Percentiles rank a stretch among this genome's conserved stretches.
phyloP scores from a whole-genome alignment of 2,797 vertebrate species.

The Oreortyx pictus region DNA sequence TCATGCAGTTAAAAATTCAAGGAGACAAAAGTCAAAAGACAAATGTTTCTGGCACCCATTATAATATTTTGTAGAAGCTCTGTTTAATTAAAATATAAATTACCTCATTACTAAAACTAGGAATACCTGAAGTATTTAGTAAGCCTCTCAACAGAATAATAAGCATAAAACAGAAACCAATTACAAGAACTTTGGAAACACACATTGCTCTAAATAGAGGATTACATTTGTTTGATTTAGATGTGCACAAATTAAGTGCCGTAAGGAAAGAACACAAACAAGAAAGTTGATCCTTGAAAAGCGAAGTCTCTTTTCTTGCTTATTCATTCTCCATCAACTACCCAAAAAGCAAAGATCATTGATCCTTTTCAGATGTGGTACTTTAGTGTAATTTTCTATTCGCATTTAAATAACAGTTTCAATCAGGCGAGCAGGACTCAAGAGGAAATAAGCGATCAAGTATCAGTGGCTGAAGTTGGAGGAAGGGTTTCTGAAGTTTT shows the following conservation, averaged over 20 bases:
- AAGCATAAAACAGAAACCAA: neutral
- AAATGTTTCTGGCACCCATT: neutral
- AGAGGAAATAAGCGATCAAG: neutral
- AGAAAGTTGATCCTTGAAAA: neutral
- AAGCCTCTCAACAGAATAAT: neutral
- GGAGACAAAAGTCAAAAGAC: neutral
- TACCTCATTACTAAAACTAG: neutral
- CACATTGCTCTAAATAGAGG: neutral
- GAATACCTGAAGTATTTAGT: neutral
- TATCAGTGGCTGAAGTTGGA: neutral
- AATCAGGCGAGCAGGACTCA: neutral
- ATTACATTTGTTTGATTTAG: neutral
- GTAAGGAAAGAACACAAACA: neutral
- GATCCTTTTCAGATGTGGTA: neutral
- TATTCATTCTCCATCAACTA: neutral
- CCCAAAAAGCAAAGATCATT: neutral
- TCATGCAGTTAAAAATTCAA: neutral
- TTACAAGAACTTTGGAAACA: neutral
- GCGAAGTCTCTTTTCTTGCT: neutral
- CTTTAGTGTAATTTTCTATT: accelerated
- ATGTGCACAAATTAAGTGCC: neutral
- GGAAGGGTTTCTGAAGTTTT: neutral
- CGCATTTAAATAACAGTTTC: neutral
- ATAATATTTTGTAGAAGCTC: neutral
- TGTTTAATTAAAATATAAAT: slow-evolving; percentile 47